These are phyloP conservation scores for Scaptodrosophila latifasciaeformis DNA, from an alignment of 2,888 invertebrate genomes.

Conservation along the genomic window DNA sequence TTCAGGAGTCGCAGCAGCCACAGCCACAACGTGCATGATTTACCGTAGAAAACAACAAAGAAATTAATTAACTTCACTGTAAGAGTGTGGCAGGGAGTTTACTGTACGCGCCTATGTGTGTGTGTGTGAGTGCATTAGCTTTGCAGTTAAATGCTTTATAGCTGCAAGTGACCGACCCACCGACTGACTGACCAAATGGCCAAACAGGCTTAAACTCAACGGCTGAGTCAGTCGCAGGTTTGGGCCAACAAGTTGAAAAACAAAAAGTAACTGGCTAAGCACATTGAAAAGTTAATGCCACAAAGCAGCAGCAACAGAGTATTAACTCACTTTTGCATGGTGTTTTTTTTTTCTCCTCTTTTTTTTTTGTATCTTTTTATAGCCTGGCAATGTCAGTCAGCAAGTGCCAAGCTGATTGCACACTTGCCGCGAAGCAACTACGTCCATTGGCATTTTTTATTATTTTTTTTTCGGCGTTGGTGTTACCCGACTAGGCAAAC, in stretches of 20 bases:
- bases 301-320: slow-evolving; percentile 25
- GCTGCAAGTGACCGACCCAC: background rate
- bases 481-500: background rate
- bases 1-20: slow-evolving; percentile 2
- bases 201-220: slow-evolving; percentile 12
- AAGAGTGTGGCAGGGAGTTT: background rate
- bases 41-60: slow-evolving; percentile 67
- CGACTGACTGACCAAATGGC: slow-evolving; percentile 41
- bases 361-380: slow-evolving; percentile 14
- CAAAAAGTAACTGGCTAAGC: slow-evolving; percentile 26
- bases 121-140: slow-evolving; percentile 60
- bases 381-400: slow-evolving; percentile 37
- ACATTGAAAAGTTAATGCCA: background rate
- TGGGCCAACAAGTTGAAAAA: background rate
- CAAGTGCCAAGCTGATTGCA: slow-evolving; percentile 54
- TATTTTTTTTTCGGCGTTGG: background rate
- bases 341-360: slow-evolving; percentile 11
- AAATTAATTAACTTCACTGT: slow-evolving; percentile 63
- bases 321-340: slow-evolving; percentile 60
- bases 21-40: slow-evolving; percentile 49
- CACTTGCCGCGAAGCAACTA: no score
- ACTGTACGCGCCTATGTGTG: slow-evolving; percentile 21
- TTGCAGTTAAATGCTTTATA: slow-evolving; percentile 58
- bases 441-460: no score
- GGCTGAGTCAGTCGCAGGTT: background rate